Evolutionary conservation across 2,888 invertebrate species (phyloP).

Genomic region (Aricia artaxerxes): DNA sequence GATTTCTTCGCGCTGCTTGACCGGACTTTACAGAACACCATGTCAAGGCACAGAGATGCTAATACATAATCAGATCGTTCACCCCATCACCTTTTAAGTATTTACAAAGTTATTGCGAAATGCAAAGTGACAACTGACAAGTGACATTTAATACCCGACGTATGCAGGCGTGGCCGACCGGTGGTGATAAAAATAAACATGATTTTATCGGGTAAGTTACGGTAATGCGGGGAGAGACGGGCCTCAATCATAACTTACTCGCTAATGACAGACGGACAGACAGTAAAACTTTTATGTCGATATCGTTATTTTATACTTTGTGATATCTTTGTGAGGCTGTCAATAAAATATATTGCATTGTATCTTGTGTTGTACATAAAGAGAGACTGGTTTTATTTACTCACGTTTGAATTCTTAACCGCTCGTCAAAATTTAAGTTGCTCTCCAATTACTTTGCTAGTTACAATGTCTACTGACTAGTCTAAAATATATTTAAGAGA

Average conservation of each 20-base stretch:
- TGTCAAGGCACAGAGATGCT: not conserved
- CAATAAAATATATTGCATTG: not conserved
- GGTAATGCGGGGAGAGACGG: slow-evolving; percentile 56
- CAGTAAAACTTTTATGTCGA: slow-evolving; percentile 40
- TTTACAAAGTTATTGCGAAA: not conserved
- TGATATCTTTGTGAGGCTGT: not conserved
- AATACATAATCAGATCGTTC: not conserved
- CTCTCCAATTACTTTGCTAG: not conserved
- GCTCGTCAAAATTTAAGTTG: not conserved
- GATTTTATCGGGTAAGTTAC: slow-evolving; percentile 70
- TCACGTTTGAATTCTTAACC: not conserved
- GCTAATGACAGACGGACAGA: slow-evolving; percentile 57
- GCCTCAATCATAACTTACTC: slow-evolving; percentile 72
- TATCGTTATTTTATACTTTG: slow-evolving; percentile 22
- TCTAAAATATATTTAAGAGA: too few species aligned
- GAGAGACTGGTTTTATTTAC: not conserved
- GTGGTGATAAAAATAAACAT: slow-evolving; percentile 50
- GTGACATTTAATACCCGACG: slow-evolving; percentile 23
- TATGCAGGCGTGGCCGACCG: not conserved
- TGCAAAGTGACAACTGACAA: slow-evolving; percentile 1
- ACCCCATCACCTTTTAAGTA: not conserved
- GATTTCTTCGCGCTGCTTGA: not conserved
- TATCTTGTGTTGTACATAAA: not conserved
- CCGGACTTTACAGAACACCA: not conserved
- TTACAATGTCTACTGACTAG: not conserved